These are phyloP conservation scores for Cryptops parisi DNA, from an alignment of 2,888 invertebrate genomes.

Conservation along the genomic window DNA sequence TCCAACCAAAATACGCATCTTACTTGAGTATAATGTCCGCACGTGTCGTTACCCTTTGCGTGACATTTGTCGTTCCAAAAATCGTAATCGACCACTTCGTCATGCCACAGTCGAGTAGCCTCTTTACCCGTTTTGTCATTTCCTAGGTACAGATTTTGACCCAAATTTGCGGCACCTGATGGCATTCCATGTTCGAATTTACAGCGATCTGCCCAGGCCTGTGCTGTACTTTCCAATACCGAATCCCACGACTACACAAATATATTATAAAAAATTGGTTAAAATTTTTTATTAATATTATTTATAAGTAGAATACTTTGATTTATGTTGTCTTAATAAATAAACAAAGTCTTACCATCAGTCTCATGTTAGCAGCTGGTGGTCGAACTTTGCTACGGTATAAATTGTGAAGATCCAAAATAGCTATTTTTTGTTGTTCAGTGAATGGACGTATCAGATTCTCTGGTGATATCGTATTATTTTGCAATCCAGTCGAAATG, in stretches of 20 bases:
- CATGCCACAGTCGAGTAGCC: background rate
- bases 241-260: too few species aligned
- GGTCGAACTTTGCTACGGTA: background rate
- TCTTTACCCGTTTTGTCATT: background rate
- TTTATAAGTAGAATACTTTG: background rate
- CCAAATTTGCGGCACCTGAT: background rate
- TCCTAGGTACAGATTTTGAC: background rate
- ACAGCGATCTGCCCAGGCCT: background rate
- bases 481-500: too few species aligned
- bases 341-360: background rate
- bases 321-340: background rate
- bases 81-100: background rate
- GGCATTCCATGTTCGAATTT: background rate
- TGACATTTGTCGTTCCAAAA: background rate
- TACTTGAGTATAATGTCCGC: background rate
- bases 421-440: background rate
- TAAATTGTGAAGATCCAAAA: background rate
- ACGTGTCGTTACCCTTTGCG: background rate
- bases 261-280: background rate
- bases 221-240: too few species aligned
- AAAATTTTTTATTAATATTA: background rate
- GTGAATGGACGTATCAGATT: too few species aligned
- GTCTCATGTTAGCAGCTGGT: slow-evolving; percentile 4
- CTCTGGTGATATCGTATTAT: too few species aligned
- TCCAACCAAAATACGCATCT: too few species aligned